Evolutionary conservation across 2,113 vertebrate species (phyloP).

Genomic region (Lota lota): DNA sequence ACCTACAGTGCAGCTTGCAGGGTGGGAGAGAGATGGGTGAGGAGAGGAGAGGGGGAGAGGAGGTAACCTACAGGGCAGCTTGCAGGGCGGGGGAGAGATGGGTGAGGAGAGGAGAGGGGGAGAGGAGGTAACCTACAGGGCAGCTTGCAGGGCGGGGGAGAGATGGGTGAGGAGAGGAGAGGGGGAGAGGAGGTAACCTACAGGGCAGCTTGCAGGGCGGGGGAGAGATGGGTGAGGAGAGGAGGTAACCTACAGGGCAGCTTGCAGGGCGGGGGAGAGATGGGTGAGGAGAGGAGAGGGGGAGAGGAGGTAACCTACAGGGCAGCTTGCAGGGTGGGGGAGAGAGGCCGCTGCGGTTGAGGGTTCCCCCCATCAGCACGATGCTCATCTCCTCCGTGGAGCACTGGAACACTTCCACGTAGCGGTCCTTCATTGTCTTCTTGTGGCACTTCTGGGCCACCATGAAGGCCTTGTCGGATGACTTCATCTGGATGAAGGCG

Average conservation of each 20-base stretch:
- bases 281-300: conserved; percentile 19
- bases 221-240: no score
- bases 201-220: no score
- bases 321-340: conserved; percentile 97
- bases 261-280: conserved; percentile 96
- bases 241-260: conserved; percentile 86
- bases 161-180: no score
- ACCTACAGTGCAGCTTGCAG: conserved; percentile 96
- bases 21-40: conserved; percentile 85
- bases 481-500: conserved; percentile 97
- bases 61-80: conserved; percentile 73
- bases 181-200: no score
- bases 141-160: no score
- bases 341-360: conserved; percentile 95
- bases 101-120: no score
- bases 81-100: conserved; percentile 94
- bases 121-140: no score
- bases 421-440: conserved; percentile 97
- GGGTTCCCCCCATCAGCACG: conserved; percentile 94
- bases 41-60: no score
- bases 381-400: conserved; percentile 98
- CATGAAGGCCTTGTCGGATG: conserved; percentile 86
- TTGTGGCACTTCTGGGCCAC: conserved; percentile 95
- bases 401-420: conserved; percentile 97
- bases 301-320: conserved; percentile 75